Evolutionary conservation across 2,113 vertebrate species (phyloP), one percentile per base, ranked within the genome.

Genomic region (Phodopus roborovskii): DNA sequence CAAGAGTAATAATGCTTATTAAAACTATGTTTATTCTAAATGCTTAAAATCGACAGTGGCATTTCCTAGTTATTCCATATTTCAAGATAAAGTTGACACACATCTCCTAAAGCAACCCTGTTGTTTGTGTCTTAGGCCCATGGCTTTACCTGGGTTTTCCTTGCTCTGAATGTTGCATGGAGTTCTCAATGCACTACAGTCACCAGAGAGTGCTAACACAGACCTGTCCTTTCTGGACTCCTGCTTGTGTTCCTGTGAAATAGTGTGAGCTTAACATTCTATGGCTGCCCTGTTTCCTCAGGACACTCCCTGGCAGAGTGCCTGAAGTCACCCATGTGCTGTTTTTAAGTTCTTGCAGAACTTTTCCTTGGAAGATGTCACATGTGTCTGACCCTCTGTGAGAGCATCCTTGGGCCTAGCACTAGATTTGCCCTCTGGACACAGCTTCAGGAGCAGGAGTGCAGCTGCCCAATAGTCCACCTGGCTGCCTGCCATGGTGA

Each of bases 161-260:
- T 64, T 88, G 64, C 58, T 78, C n/a, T 13, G 19, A 71, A 33
- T 28, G 4, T 56, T 79, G 24, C 39, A 13, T 33, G 30, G 19
- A 68, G 15, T 83, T 92, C 66, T 92, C 94, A 73, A 85, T 94
- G 45, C 75, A 22, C 78, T 86, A 12, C 28, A 7, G 48, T 92
- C 1, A 0, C 56, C 64, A 33, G 53, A 75, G 39, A 53, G 17
- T n/a, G 36, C 70, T 36, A 48, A 26, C 28, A 1, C 17, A 1
- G 53, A 39, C 30, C 77, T 91, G 94, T 88, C 50, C 9, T 20
- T 50, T 33, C 5, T n/a, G 45, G 73, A 30, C 45, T 50, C 2
- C 62, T 15, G 15, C 8, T 16, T 30, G 3, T 1, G 4, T 30
- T 87, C 71, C 71, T 58, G 78, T 62, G 26, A 36, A 74, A 28